These are phyloP conservation scores for Netelia fuscicornis DNA, from an alignment of 2,888 invertebrate genomes.

Conservation along the genomic window DNA sequence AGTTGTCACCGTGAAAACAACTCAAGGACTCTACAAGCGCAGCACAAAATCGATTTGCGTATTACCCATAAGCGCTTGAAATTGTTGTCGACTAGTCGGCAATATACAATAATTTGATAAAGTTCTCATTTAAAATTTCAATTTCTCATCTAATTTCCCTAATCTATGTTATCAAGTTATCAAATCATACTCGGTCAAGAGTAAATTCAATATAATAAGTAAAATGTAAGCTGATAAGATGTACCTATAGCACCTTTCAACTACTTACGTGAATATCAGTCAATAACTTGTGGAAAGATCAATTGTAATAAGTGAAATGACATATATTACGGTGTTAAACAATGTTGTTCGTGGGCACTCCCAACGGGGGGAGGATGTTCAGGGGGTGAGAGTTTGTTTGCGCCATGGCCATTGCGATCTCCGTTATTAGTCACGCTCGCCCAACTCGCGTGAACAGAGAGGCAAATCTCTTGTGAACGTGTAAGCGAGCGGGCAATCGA, in stretches of 20 bases:
- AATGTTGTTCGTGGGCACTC: constrained; percentile 21
- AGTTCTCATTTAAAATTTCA: neutral
- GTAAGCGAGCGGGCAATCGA: too few relatives aligned
- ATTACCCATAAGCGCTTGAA: constrained; percentile 37
- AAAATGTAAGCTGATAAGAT: too few relatives aligned
- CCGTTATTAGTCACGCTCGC: too few relatives aligned
- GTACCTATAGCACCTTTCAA: too few relatives aligned
- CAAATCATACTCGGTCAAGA: too few relatives aligned
- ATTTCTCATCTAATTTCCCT: neutral
- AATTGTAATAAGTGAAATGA: constrained; percentile 4
- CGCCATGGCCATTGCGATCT: too few relatives aligned
- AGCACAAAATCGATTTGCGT: constrained; percentile 58
- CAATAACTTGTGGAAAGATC: neutral
- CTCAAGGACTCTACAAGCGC: constrained; percentile 60
- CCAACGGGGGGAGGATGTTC: constrained; percentile 36
- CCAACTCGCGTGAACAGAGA: too few relatives aligned
- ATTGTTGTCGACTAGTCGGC: neutral
- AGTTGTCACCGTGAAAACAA: constrained; percentile 70
- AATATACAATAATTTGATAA: neutral
- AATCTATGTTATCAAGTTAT: neutral
- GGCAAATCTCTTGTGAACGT: too few relatives aligned
- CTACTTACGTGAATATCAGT: neutral
- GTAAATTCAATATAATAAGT: too few relatives aligned
- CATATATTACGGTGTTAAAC: constrained; percentile 20
- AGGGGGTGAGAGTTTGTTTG: too few relatives aligned